Evolutionary conservation across 2,797 vertebrate species (phyloP), one percentile per base, ranked within the genome.

Genomic region (Mormyrus proboscirostris): DNA sequence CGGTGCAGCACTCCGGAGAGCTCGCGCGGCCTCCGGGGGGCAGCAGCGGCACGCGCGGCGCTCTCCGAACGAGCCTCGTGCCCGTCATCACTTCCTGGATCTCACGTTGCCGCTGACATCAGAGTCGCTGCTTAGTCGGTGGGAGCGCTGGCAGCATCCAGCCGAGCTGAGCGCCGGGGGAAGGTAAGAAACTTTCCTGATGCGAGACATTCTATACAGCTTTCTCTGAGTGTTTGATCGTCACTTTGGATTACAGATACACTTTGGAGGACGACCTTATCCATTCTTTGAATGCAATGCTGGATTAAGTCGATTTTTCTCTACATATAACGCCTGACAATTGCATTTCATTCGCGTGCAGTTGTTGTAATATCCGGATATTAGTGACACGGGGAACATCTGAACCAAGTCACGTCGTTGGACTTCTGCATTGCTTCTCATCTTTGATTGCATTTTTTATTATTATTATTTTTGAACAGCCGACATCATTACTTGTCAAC

Each of bases 21-120:
- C 57, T 14, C 57, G 38, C 4, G 33, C 86, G 38, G 19, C 86
- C 86, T 44, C 44, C 22, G 41, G 86, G 57, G 55, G 86, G 86
- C 86, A 88, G 86, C 59, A 88, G 44, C 57, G 16, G 59, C 87
- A 49, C 59, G 41, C 87, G 41, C 41, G 44, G 38, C 10, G 83
- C 50, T 79, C 38, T 14, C 82, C 47, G 4, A 9, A 44, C 83
- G 4, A 29, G 49, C 83, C 83, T 49, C 44, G 25, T 8, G 83
- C 89, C 89, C 89, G 83, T 55, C 89, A 87, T 57, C 84, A 76
- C 86, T 89, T 89, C 89, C 89, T 89, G 89, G 89, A 89, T 86
- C 85, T 87, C 88, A 53, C 65, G 89, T 76, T 87, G 65, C 85
- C 50, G 50, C 85, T 87, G 89, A 89, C 89, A 57, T 89, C 89